Evolutionary conservation across 2,797 vertebrate species (phyloP), one percentile per base, ranked within the genome.

Genomic region (Sebastes aleutianus): DNA sequence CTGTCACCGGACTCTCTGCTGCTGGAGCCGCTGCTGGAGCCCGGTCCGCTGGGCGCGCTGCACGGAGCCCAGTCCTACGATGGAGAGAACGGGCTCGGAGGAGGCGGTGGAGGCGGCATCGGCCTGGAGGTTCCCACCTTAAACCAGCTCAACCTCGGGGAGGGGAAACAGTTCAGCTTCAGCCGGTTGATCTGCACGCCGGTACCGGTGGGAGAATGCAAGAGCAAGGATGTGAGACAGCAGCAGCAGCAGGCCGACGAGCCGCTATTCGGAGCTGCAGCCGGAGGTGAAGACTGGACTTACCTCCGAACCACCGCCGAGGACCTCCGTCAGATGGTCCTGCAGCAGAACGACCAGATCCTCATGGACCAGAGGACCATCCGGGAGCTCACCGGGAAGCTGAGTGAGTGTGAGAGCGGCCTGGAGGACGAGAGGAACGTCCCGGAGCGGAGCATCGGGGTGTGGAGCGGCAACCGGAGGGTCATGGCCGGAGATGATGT

Each of bases 311-410:
- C 94, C 91, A 96, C 97, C 5, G 98, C 97, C 1, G 97, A 97
- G 80, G 96, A 97, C 86, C 97, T 99, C 80, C 96, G 97, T 81
- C 97, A 96, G 91, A 97, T 94, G 86, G 96, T 98, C 86, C 93
- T 97, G 85, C 96, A 97, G 92, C 98, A 99, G 95, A 97, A 97
- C 92, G 96, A 97, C 76, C 96, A 97, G 94, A 99, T 99, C 91
- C 96, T 96, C 64, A 97, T 95, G 56, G 98, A 99, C 91, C 96
- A 96, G 89, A 95, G 96, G 91, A 98, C 97, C 87, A 99, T 99
- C 91, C 95, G 96, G 27, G 98, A 99, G 93, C 97, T 99, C 82
- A 97, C 97, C 1, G 96, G 96, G 20, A 99, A 99, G 92, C 96
- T 99, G 76, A 96, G 95, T 70, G 97, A 96, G 84, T 98, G 98